Evolutionary conservation across 2,888 invertebrate species (phyloP).

Genomic region (Lithodes maja): DNA sequence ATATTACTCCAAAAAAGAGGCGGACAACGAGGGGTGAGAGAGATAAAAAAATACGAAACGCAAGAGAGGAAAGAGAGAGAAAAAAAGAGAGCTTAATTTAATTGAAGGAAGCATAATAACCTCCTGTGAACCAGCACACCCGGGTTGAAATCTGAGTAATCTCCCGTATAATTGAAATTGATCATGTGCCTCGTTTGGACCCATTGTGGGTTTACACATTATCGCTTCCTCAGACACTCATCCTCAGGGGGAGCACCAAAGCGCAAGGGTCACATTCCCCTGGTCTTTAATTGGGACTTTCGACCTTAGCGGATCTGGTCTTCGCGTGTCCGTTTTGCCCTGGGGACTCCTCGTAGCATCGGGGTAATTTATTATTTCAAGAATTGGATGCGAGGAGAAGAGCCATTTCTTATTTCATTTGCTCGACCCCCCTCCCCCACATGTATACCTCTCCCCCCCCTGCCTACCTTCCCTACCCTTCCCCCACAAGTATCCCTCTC

Average conservation of each 20-base stretch:
- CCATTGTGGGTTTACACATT: slow-evolving; percentile 41
- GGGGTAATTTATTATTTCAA: slow-evolving; percentile 52
- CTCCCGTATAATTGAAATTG: slow-evolving; percentile 59
- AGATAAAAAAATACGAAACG: neutral
- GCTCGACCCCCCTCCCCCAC: neutral
- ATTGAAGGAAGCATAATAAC: slow-evolving; percentile 45
- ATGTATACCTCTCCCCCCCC: too few species aligned
- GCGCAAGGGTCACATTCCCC: neutral
- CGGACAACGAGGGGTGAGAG: neutral
- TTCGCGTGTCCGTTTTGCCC: neutral
- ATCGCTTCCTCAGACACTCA: slow-evolving; percentile 25
- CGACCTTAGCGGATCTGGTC: neutral
- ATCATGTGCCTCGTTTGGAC: slow-evolving; percentile 44
- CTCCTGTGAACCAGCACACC: slow-evolving; percentile 29
- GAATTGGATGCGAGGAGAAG: slow-evolving; percentile 46
- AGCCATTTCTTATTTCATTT: slow-evolving; percentile 24
- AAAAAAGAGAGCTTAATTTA: slow-evolving; percentile 27
- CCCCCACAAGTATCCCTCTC: too few species aligned
- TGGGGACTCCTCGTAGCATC: neutral
- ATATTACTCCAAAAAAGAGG: neutral
- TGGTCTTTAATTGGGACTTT: neutral
- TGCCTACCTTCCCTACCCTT: too few species aligned
- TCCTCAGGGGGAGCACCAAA: neutral
- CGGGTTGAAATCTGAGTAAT: slow-evolving; percentile 56
- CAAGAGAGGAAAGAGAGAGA: neutral